These are phyloP conservation scores for Heliornis fulica DNA, from an alignment of 2,113 vertebrate genomes.

Conservation along the genomic window DNA sequence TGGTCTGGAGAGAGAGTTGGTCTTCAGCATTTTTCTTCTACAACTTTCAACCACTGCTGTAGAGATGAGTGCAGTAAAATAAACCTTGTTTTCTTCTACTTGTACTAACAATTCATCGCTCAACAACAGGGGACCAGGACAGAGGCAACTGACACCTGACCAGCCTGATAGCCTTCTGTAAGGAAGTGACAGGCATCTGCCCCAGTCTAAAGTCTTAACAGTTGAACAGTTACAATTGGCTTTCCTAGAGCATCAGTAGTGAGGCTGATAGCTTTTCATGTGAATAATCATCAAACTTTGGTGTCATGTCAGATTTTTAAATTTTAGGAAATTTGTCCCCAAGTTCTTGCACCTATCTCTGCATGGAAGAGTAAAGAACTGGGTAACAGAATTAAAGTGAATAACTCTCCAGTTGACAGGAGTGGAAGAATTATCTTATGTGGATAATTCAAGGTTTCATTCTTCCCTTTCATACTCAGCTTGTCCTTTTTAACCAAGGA, in stretches of 20 bases:
- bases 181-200: no score
- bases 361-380: background rate
- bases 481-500: conserved; percentile 17
- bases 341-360: background rate
- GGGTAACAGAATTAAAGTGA: background rate
- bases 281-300: no score
- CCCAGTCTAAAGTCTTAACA: no score
- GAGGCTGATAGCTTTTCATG: no score
- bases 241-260: no score
- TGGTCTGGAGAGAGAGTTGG: background rate
- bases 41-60: background rate
- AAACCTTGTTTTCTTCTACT: background rate
- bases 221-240: no score
- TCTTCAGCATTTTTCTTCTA: background rate
- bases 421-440: background rate
- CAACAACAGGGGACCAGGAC: no score
- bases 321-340: no score
- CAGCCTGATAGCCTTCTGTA: no score
- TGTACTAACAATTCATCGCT: background rate
- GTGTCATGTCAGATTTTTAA: no score
- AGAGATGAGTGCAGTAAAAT: background rate
- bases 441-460: background rate
- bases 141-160: no score
- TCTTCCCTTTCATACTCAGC: conserved; percentile 4
- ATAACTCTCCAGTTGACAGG: background rate